Percentiles rank a stretch among this genome's conserved stretches.
Conservation (phyloP, 1,140 invertebrate species). For the Eumaeus atala region DNA sequence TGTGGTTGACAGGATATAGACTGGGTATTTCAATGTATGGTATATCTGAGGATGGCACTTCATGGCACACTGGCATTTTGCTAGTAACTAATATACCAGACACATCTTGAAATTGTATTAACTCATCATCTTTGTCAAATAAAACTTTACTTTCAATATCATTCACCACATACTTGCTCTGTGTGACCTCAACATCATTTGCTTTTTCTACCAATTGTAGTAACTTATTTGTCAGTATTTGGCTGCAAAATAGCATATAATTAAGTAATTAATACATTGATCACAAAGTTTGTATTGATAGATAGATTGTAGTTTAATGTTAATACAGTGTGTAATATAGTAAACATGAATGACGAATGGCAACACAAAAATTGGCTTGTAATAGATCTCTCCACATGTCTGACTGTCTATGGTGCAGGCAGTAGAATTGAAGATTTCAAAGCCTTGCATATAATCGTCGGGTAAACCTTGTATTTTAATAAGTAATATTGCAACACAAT, state of each 20-base stretch:
- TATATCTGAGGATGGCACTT: slow-evolving; percentile 60
- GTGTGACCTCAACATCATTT: slow-evolving; percentile 70
- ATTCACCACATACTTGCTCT: slow-evolving; percentile 74
- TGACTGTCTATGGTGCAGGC: too few relatives aligned
- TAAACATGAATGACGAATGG: too few relatives aligned
- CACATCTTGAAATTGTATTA: slow-evolving; percentile 78
- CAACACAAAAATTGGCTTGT: too few relatives aligned
- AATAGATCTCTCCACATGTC: too few relatives aligned
- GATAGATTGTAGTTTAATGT: too few relatives aligned
- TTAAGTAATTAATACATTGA: too few relatives aligned
- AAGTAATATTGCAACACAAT: too few relatives aligned
- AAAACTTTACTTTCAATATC: slow-evolving; percentile 73
- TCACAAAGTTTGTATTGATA: too few relatives aligned
- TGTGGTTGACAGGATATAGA: slow-evolving; percentile 81
- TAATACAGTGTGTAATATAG: too few relatives aligned
- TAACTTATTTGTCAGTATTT: slow-evolving; percentile 80
- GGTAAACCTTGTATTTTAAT: too few relatives aligned
- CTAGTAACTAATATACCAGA: slow-evolving; percentile 80
- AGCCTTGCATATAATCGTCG: too few relatives aligned
- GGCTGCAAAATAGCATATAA: slow-evolving; percentile 73
- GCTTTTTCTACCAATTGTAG: slow-evolving; percentile 81
- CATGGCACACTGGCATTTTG: slow-evolving; percentile 75
- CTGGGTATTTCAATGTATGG: slow-evolving; percentile 76
- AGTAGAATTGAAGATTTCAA: too few relatives aligned
- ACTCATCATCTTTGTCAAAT: slow-evolving; percentile 77